Conservation (phyloP, 1,140 invertebrate species). For the Neodiprion virginianus region DNA sequence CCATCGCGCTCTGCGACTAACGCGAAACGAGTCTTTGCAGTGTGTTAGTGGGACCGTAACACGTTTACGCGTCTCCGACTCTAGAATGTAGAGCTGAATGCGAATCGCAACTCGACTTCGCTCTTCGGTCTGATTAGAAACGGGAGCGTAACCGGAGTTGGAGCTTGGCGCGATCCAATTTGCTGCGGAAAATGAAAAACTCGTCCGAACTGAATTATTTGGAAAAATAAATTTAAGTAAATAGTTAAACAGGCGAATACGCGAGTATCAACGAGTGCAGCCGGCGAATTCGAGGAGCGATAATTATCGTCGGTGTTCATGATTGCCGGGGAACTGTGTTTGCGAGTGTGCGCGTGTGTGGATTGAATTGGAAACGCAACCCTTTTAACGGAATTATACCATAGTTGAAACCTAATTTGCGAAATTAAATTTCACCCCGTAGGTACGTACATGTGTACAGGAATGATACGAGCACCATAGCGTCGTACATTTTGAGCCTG, state of each 20-base stretch:
- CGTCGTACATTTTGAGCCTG: too few species aligned
- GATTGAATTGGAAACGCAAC: neutral
- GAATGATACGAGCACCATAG: too few species aligned
- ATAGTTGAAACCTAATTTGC: neutral
- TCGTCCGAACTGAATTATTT: too few species aligned
- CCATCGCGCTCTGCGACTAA: too few species aligned
- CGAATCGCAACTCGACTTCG: neutral
- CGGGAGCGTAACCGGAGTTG: neutral
- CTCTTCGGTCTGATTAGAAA: constrained; percentile 2
- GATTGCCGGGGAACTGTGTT: neutral
- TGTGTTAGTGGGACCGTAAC: too few species aligned
- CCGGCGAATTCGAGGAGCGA: neutral
- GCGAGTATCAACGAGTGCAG: too few species aligned
- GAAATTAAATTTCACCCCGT: neutral
- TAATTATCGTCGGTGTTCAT: neutral
- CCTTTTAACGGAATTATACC: constrained; percentile 2
- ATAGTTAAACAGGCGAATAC: too few species aligned
- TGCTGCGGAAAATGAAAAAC: neutral
- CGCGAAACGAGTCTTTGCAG: too few species aligned
- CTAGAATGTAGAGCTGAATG: neutral
- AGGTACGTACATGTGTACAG: too few species aligned
- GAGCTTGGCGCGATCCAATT: neutral
- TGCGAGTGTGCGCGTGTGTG: too few species aligned
- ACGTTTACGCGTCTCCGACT: neutral
- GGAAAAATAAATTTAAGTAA: too few species aligned